phyloP scores from a whole-genome alignment of 92 coral and sea anemone genomes.

The Porites evermanni region DNA sequence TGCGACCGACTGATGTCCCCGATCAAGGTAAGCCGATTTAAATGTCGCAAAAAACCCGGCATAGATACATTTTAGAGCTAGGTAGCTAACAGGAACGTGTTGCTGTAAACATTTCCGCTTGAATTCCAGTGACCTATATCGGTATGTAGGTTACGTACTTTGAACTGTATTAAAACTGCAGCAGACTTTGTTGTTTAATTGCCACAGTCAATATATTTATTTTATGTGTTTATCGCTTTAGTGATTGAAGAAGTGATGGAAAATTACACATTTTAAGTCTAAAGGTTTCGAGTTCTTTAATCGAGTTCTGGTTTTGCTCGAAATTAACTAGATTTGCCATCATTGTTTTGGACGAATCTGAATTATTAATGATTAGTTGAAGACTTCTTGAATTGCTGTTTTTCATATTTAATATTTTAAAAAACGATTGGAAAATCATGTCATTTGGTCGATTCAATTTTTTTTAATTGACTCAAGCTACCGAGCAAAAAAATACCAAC shows the following conservation, averaged over 20 bases:
- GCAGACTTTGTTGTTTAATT: not conserved
- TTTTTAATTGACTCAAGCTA: not conserved
- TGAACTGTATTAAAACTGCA: not conserved
- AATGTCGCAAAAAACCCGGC: not conserved
- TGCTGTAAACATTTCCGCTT: not conserved
- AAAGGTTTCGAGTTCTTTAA: not conserved
- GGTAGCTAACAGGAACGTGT: not conserved
- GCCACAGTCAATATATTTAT: not conserved
- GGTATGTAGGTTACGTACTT: not conserved
- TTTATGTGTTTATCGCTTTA: not conserved
- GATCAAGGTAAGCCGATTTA: constrained; percentile 84
- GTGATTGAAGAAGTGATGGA: not conserved
- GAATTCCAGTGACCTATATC: not conserved
- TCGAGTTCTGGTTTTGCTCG: too few species aligned
- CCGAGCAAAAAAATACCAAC: not conserved
- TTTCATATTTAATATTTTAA: not conserved
- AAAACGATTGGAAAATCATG: not conserved
- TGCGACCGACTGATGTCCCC: constrained; percentile 99
- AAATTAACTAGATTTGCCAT: not conserved
- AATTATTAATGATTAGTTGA: constrained; percentile 25
- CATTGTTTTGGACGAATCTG: not conserved
- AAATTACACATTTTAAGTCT: not conserved
- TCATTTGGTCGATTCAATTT: not conserved
- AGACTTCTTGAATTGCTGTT: not conserved
- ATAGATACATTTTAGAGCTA: not conserved